Evolutionary conservation across 1,140 invertebrate genomes (phyloP).

Genomic region (Phortica variegata): DNA sequence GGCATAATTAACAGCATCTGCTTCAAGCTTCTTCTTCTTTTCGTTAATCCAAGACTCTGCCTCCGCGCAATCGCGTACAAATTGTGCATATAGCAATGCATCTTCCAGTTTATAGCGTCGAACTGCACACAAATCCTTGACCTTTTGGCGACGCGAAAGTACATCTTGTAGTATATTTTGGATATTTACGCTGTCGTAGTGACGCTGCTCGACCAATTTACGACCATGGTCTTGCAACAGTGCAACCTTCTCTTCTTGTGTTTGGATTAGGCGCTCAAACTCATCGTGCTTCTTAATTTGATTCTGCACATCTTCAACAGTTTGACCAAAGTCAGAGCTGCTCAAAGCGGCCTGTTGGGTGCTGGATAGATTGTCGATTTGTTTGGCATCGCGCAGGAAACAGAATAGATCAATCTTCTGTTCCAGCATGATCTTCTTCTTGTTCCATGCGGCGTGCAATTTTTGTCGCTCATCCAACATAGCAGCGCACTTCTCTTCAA

Average conservation of each 20-base stretch:
- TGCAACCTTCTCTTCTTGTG: slow-evolving; percentile 82
- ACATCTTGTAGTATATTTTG: slow-evolving; percentile 71
- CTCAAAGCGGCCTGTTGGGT: slow-evolving; percentile 80
- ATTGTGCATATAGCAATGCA: slow-evolving; percentile 82
- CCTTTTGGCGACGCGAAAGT: slow-evolving; percentile 69
- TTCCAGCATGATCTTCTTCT: slow-evolving; percentile 86
- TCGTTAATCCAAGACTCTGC: slow-evolving; percentile 91
- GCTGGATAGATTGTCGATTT: slow-evolving; percentile 84
- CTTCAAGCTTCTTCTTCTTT: slow-evolving; percentile 84
- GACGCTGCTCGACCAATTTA: slow-evolving; percentile 86
- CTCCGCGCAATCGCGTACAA: slow-evolving; percentile 85
- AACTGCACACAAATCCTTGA: slow-evolving; percentile 66
- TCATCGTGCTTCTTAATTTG: slow-evolving; percentile 89
- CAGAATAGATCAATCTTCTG: slow-evolving; percentile 93
- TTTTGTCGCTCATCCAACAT: slow-evolving; percentile 77
- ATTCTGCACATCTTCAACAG: slow-evolving; percentile 83
- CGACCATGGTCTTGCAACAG: slow-evolving; percentile 83
- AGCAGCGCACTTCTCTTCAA: slow-evolving; percentile 76
- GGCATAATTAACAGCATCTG: slow-evolving; percentile 66
- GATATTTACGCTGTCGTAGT: slow-evolving; percentile 91
- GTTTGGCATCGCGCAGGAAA: slow-evolving; percentile 92
- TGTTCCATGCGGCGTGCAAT: slow-evolving; percentile 82
- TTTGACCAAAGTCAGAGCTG: slow-evolving; percentile 62
- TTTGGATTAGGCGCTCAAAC: slow-evolving; percentile 81
- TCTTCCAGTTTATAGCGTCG: slow-evolving; percentile 73